These are phyloP conservation scores for Furnarius figulus DNA, from an alignment of 2,113 vertebrate genomes.

Conservation along the genomic window DNA sequence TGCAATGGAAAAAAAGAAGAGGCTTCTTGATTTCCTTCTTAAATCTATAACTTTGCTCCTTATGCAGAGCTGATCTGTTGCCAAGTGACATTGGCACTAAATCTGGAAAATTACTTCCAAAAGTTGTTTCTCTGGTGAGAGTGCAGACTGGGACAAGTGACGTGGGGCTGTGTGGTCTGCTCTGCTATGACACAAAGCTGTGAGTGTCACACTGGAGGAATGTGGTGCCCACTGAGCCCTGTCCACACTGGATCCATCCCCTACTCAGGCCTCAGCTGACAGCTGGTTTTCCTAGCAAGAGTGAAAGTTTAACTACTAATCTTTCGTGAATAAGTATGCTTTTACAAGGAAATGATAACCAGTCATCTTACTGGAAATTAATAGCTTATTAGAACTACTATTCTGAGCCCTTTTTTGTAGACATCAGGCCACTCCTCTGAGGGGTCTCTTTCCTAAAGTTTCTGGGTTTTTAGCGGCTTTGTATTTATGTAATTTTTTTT, in stretches of 20 bases:
- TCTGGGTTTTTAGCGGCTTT: background rate
- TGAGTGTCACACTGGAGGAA: background rate
- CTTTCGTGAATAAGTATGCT: background rate
- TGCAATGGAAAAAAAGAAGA: fast-evolving
- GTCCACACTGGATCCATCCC: background rate
- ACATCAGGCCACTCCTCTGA: background rate
- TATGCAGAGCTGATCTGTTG: background rate
- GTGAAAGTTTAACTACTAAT: background rate
- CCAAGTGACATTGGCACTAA: background rate
- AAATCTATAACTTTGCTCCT: background rate
- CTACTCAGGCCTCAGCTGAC: background rate
- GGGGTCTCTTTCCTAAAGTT: background rate
- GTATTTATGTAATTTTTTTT: background rate
- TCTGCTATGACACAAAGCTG: fast-evolving
- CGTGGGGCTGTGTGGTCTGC: background rate
- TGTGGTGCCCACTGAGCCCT: background rate
- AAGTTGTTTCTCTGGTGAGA: background rate
- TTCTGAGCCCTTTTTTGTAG: background rate
- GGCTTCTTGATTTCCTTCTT: constrained; percentile 1
- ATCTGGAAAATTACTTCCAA: background rate
- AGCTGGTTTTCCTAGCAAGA: background rate
- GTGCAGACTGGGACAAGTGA: background rate
- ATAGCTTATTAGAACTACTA: background rate
- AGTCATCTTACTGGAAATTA: background rate
- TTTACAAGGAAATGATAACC: background rate